Base-by-base conservation (phyloP, 2,888 invertebrate genomes). In the Brachypalpus laphriformis region DNA sequence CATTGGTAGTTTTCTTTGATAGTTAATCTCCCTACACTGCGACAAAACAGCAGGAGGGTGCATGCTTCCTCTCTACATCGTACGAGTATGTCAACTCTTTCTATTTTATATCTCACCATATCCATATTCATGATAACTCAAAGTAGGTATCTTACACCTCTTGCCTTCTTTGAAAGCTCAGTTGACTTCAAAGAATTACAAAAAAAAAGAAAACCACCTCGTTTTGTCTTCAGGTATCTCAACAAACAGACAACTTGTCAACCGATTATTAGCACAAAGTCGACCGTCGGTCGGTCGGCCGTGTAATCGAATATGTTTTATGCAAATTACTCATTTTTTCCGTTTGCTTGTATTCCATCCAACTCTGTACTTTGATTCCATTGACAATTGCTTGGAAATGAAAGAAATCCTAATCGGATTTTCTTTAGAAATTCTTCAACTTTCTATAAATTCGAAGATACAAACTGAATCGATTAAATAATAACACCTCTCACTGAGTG, bases 201-300 rank as follows among this genome's bases (percentile, higher is more conserved):
- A 31, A 25, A 54, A 18, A 34, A 47, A 14, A 40, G 14, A 40
- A 25, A 31, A 6, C 37, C 57, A 68, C 22, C 56, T 18, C 59
- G 42, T 49, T 7, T 25, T 61, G n/a, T n/a, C n/a, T n/a, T n/a
- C n/a, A n/a, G n/a, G n/a, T 66, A 80, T 75, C 75, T 54, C 80
- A 85, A 85, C 85, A 85, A 81, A 76, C 75, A 81, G 81, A 75
- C 85, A 81, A 65, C 75, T 54, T 81, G 75, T 76, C 85, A 81
- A 80, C 65, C 76, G 85, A 59, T 59, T 81, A 81, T 70, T 61
- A 76, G 65, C 63, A 75, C 85, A 76, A 75, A 85, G 70, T 25
- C 42, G 9, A 20, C 8, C 37, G 51, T 20, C 5, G 25, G n/a
- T n/a, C n/a, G n/a, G n/a, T n/a, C 5, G 25, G 16, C 16, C 59